Conservation (phyloP, 2,888 invertebrate species). For the Notodonta dromedarius region DNA sequence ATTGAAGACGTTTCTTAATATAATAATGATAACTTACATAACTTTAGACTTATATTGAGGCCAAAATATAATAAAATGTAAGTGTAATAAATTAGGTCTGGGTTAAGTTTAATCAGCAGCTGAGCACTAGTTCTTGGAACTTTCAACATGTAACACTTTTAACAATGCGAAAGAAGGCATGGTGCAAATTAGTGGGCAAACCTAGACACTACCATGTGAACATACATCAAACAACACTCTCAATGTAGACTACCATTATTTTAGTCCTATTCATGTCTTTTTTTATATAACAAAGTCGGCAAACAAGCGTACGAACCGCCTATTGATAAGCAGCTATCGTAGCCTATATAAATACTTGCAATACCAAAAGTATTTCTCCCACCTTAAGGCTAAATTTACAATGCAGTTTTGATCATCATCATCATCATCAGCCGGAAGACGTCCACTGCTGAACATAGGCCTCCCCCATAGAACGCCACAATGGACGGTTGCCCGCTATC, state of each 20-base stretch:
- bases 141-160: not conserved
- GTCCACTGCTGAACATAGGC: too few species aligned
- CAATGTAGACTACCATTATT: not conserved
- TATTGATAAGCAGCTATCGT: too few species aligned
- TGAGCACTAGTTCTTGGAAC: not conserved
- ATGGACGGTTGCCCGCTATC: too few species aligned
- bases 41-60: not conserved
- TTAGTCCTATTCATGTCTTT: too few species aligned
- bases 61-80: not conserved
- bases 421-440: too few species aligned
- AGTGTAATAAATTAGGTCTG: not conserved
- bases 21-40: not conserved
- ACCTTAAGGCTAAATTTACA: too few species aligned
- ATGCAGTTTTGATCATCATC: too few species aligned
- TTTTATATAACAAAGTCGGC: too few species aligned
- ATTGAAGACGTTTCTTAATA: not conserved
- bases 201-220: not conserved
- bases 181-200: conserved; percentile 4
- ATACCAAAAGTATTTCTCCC: too few species aligned
- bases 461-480: too few species aligned
- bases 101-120: not conserved
- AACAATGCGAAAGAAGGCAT: not conserved
- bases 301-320: too few species aligned
- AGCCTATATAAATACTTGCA: too few species aligned
- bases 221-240: not conserved